These are phyloP conservation scores for Penelope pileata DNA, from an alignment of 2,113 vertebrate species.

Conservation along the genomic window DNA sequence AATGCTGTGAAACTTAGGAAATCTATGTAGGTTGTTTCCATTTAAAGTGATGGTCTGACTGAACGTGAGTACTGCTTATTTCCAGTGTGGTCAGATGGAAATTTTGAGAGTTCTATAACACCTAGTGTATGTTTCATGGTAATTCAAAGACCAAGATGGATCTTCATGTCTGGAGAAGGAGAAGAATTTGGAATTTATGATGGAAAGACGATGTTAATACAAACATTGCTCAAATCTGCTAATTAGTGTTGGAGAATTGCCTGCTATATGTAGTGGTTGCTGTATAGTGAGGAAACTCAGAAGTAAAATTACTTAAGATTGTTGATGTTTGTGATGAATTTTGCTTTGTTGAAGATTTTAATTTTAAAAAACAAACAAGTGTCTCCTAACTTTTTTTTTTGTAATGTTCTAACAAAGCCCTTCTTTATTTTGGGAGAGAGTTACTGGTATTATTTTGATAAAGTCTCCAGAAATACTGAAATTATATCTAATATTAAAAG, in stretches of 20 bases:
- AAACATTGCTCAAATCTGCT: background rate
- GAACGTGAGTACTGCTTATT: background rate
- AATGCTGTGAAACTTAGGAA: background rate
- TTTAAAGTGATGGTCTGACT: background rate
- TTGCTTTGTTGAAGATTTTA: background rate
- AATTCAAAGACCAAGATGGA: background rate
- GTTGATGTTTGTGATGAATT: background rate
- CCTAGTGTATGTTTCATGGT: background rate
- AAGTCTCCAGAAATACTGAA: constrained; percentile 9
- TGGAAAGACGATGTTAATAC: background rate
- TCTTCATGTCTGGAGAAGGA: background rate
- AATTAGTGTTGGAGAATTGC: background rate
- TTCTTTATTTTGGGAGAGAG: background rate
- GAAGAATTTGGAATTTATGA: background rate
- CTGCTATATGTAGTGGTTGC: background rate
- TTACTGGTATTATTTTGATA: background rate
- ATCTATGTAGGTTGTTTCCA: background rate
- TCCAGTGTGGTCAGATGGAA: background rate
- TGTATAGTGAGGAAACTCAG: background rate
- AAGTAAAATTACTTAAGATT: background rate
- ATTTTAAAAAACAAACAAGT: background rate
- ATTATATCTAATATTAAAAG: background rate
- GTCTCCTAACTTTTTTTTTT: background rate
- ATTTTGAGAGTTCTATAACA: background rate
- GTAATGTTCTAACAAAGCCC: background rate